Evolutionary conservation across 2,797 vertebrate species (phyloP), one percentile per base, ranked within the genome.

Genomic region (Chelon labrosus): DNA sequence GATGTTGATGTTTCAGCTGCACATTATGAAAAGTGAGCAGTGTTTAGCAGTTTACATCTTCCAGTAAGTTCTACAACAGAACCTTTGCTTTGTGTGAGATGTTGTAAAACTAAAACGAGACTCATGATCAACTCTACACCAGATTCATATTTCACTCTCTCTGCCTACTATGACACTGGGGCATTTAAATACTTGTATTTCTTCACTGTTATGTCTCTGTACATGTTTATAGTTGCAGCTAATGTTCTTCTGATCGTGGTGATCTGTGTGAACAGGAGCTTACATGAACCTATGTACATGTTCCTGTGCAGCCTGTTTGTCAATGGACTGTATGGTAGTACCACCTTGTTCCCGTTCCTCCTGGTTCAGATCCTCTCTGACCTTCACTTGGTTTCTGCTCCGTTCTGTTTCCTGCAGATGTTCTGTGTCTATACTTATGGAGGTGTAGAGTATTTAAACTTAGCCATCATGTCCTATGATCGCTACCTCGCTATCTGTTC

Each of bases 251-350:
- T 57, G 5, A 41, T 57, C 1, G 55, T 13, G 37, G n/a, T 57
- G 1, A 57, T 57, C 55, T 57, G 55, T 19, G 10, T 37, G 17
- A 57, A 14, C 37, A 19, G 55, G 7, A 57, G 55, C 37, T 12
- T 57, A 5, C 55, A 57, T 80, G 86, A 91, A 46, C 91, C 90
- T 12, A 92, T 92, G 91, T 92, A 8, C 31, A 31, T 31, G 31
- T 31, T 31, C 5, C 31, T 31, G 31, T 31, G 31, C 31, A 31
- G 31, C 31, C 31, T 41, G 38, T 22, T 37, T 57, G 11, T 20
- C 12, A 14, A 9, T 41, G 9, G 13, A 7, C 11, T 44, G 42
- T 44, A 44, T 16, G 42, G 42, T 7, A 44, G 42, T 7, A 44
- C 14, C 4, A 16, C 13, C 5, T 44, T 44, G 42, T 44, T 44